Base-by-base conservation (phyloP, 2,797 vertebrate species). In the Liparis tanakae region DNA sequence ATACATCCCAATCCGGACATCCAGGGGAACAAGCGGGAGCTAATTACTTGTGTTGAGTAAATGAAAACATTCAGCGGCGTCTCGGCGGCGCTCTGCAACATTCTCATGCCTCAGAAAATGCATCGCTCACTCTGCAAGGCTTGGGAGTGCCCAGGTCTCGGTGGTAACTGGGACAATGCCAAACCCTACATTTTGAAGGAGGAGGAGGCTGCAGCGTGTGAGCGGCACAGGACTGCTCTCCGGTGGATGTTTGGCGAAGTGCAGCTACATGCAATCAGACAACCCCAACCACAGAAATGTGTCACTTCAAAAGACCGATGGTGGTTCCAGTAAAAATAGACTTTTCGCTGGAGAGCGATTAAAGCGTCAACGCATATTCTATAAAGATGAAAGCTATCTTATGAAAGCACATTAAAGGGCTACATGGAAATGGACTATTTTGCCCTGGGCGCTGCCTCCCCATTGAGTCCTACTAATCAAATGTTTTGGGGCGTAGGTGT, bases 171-270 rank as follows among this genome's bases (percentile, higher is more conserved):
- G 43, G 54, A 71, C 79, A 73, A 74, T 67, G 67, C 22, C 46
- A 56, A 81, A 71, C 62, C 53, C 39, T 72, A 50, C 51, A 50
- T 61, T 8, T 64, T 30, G 25, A 30, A 30, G 25, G 30, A 63
- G 30, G 54, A 50, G 10, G 67, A 76, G n/a, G 44, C 25, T 20
- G 8, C 22, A 37, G 58, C 37, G 50, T 39, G 10, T 48, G 44
- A 76, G 69, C 70, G 69, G 71, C 66, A 43, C 86, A 78, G 91
- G 25, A 92, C 78, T 93, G 92, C 82, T 90, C 89, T 82, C 92
- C 72, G 50, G 65, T 90, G 93, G 89, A 66, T 10, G 30, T 12
- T 6, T 0, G 17, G 33, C 12, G 46, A 66, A 57, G 34, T 73
- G 57, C 66, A 0, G 4, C 18, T 18, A 5, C 25, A 39, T 37